Percentiles rank a stretch among this genome's conserved stretches.
phyloP scores from a whole-genome alignment of 2,888 invertebrate species.

The Harmothoe impar region DNA sequence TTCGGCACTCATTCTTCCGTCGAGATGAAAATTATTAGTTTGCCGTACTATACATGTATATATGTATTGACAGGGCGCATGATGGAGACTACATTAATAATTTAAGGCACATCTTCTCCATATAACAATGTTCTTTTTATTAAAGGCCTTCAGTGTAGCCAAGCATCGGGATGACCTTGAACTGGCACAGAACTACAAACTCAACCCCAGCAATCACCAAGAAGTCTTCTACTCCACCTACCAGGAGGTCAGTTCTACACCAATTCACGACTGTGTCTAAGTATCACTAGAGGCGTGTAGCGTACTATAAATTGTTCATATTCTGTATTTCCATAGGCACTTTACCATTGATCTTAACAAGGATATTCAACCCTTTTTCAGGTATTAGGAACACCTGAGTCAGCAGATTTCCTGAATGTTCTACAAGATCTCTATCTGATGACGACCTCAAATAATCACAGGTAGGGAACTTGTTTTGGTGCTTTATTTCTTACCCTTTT shows the following conservation, averaged over 20 bases:
- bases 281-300: no score
- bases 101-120: background rate
- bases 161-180: conserved; percentile 78
- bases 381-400: conserved; percentile 77
- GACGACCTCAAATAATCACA: conserved; percentile 60
- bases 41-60: no score
- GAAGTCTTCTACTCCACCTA: conserved; percentile 97
- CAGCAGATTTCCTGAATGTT: conserved; percentile 75
- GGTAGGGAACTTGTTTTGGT: conserved; percentile 48
- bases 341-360: background rate
- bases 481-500: no score
- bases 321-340: background rate
- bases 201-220: conserved; percentile 95
- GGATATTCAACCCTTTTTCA: conserved; percentile 62
- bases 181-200: conserved; percentile 66
- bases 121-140: background rate
- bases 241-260: conserved; percentile 88
- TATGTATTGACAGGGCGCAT: no score
- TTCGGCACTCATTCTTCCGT: no score
- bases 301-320: background rate
- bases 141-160: conserved; percentile 73
- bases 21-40: no score
- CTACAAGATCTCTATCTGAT: conserved; percentile 77
- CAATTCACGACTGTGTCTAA: background rate
- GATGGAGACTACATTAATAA: background rate